A percentile compares a stretch with the other conserved stretches of the same genome.
Evolutionary conservation across 1,140 invertebrate species (phyloP).

Genomic region (Cydia amplana): DNA sequence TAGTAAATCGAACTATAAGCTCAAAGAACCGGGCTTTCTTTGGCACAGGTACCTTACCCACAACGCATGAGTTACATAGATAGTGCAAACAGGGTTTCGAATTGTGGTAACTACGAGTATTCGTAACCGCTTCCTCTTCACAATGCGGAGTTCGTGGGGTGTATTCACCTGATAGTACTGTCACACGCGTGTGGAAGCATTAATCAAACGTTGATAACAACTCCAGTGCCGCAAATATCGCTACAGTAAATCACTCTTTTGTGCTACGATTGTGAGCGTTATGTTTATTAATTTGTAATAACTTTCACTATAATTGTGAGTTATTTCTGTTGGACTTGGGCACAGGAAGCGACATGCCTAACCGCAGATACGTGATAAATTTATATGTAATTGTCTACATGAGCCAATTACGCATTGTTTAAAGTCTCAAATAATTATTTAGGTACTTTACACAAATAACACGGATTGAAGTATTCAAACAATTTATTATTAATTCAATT

Average conservation of each 20-base stretch:
- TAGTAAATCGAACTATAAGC: too few species aligned
- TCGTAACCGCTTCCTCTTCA: background rate
- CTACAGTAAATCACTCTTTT: conserved; percentile 64
- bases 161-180: conserved; percentile 33
- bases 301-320: conserved; percentile 9
- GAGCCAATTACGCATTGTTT: too few species aligned
- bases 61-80: too few species aligned
- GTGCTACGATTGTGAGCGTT: background rate
- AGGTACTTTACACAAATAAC: background rate
- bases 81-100: too few species aligned
- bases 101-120: background rate
- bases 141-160: background rate
- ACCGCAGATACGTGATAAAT: background rate
- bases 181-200: conserved; percentile 56
- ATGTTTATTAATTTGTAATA: conserved; percentile 15
- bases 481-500: too few species aligned
- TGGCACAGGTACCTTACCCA: too few species aligned
- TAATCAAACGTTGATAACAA: conserved; percentile 67
- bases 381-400: background rate
- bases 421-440: too few species aligned
- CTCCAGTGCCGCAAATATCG: conserved; percentile 59
- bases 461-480: too few species aligned
- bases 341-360: background rate
- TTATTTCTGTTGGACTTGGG: conserved; percentile 10
- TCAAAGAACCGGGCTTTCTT: too few species aligned